Base-by-base conservation (phyloP, 1,140 invertebrate genomes). In the Drosophila nigrodunni region DNA sequence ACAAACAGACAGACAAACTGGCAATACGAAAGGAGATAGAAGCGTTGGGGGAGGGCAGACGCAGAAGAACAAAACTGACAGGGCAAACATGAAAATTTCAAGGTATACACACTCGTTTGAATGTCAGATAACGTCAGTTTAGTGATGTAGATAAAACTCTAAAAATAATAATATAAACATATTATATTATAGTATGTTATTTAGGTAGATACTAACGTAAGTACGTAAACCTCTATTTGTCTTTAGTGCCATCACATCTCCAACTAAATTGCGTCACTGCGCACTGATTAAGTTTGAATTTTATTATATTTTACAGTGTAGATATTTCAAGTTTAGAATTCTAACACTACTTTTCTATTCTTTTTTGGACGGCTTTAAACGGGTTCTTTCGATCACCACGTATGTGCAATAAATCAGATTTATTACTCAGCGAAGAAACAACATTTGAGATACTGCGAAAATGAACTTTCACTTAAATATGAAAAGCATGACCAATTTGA, bases 121-220 rank as follows among this genome's bases (percentile, higher is more conserved):
- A 75, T 65, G 73, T 75, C 73, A 75, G 46, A 37, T 71, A 71
- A 72, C 71, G 73, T 75, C 73, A 65, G 60, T 76, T 72, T 59
- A 66, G 41, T 76, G 68, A 66, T 73, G 65, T 66, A 76, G 69
- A 76, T 76, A 76, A 62, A 67, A 58, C 57, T 54, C 34, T 39
- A 49, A 54, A 39, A 41, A 68, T 46, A 61, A 74, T 68, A 46
- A 61, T 57, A 57, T 66, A 30, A 30, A 5, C 25, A 30, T 30
- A 30, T 30, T 30, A 30, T 30, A 30, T 30, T 30, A 59, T 60
- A 34, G 30, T 46, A 39, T 50, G 39, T n/a, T 11, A 11, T 41
- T 41, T 41, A 41, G 39, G 9, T 41, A 11, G 39, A 11, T 30
- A 30, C 25, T 30, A 30, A 30, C 3, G 25, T 30, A 30, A 4